These are phyloP conservation scores for Symphodus melops DNA, from an alignment of 2,113 vertebrate genomes.

Conservation along the genomic window DNA sequence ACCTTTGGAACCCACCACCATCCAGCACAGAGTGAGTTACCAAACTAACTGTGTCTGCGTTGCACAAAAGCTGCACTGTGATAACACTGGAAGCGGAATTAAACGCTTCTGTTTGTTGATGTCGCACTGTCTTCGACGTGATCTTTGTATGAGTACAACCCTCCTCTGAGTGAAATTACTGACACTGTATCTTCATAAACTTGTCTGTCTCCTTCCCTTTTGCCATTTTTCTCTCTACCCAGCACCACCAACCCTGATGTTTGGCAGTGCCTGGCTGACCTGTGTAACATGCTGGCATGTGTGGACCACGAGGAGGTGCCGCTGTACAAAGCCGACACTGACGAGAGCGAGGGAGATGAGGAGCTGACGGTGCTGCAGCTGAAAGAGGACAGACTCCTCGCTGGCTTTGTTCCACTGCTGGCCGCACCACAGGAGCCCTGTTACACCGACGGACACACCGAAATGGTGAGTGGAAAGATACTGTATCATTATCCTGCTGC, in stretches of 20 bases:
- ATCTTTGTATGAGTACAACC: no score
- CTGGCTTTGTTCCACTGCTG: slow-evolving; percentile 96
- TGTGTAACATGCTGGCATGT: slow-evolving; percentile 93
- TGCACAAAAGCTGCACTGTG: no score
- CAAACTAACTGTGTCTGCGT: neutral
- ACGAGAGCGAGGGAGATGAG: slow-evolving; percentile 89
- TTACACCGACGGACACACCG: slow-evolving; percentile 94
- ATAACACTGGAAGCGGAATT: no score
- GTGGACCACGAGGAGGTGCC: slow-evolving; percentile 96
- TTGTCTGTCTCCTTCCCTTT: neutral
- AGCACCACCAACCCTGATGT: slow-evolving; percentile 85
- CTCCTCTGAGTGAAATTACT: slow-evolving; percentile 66
- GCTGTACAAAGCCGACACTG: slow-evolving; percentile 89
- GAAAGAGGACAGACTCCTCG: slow-evolving; percentile 95
- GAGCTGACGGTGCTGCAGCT: slow-evolving; percentile 93
- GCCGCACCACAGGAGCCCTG: slow-evolving; percentile 97
- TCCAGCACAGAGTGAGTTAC: slow-evolving; percentile 78
- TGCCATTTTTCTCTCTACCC: slow-evolving; percentile 6
- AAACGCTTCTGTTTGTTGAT: no score
- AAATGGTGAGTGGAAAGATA: slow-evolving; percentile 58
- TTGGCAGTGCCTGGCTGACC: slow-evolving; percentile 93
- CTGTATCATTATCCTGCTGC: neutral
- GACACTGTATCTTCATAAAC: neutral
- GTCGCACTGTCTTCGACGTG: no score
- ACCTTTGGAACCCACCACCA: slow-evolving; percentile 97